A percentile compares a stretch with the other conserved stretches of the same genome.
Conservation (phyloP, 2,888 invertebrate genomes). For the Philonicus albiceps region DNA sequence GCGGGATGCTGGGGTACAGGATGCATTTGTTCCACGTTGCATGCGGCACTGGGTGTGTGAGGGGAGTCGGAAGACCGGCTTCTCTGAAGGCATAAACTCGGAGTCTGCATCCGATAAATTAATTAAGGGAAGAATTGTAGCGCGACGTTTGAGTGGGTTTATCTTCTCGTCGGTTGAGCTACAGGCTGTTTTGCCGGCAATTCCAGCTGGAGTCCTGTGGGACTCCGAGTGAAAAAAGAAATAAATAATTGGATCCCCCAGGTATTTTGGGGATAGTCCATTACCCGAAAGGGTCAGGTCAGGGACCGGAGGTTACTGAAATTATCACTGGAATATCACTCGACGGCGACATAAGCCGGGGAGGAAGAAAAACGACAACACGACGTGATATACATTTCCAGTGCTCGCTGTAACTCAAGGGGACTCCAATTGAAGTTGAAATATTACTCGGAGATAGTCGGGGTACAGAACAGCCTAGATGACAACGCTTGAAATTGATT, state of each 20-base stretch:
- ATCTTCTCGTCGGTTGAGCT: background rate
- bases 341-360: background rate
- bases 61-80: background rate
- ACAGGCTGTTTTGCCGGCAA: background rate
- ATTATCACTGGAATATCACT: background rate
- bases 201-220: background rate
- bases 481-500: conserved; percentile 11
- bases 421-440: background rate
- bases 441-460: background rate
- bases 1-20: background rate
- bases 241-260: background rate
- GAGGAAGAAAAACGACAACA: background rate
- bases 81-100: background rate
- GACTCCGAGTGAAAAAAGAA: background rate
- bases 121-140: conserved; percentile 6
- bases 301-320: background rate
- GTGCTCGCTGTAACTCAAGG: background rate
- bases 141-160: conserved; percentile 8
- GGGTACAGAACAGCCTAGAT: background rate
- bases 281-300: background rate
- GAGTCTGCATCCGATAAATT: conserved; percentile 1
- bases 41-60: background rate
- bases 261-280: background rate
- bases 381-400: conserved; percentile 1
- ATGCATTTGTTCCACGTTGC: background rate